Evolutionary conservation across 2,888 invertebrate species (phyloP), one percentile per base, ranked within the genome.

Genomic region (Sinotaia quadrata): DNA sequence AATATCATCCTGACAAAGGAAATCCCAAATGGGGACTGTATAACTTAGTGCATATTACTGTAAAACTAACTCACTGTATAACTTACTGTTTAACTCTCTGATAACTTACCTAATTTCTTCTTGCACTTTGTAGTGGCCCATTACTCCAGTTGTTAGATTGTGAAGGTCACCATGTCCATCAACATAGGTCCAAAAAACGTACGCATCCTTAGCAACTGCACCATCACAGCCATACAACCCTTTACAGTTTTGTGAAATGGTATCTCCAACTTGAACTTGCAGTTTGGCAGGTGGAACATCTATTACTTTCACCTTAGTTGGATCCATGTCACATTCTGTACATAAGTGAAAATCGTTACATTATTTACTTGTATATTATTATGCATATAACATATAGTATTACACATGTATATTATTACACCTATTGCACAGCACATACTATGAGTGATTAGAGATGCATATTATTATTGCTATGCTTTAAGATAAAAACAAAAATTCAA

Each of bases 181-280:
- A 24, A 37, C 12, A 21, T 41, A 54, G 8, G 37, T 31, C 63
- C 63, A 63, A 36, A 37, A 63, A 5, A 34, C 37, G 41, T 21
- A 21, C 18, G 31, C 54, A 54, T 21, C 31, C 12, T 12, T 4
- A 10, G 24, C 47, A 29, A 37, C 60, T 21, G 60, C 37, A n/a
- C 37, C 60, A n/a, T 4, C 8, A 33, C 60, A 60, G 5, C 36
- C 21, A 29, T 41, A 60, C 3, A n/a, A n/a, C 3, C 60, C 60
- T 18, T 47, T 24, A 47, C 47, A 47, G 18, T n/a, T 1, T 24
- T 47, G 47, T 24, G n/a, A 24, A 47, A 47, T 21, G 3, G 47
- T 21, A 4, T n/a, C 8, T 18, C 47, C 47, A 21, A 15, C 24
- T 18, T 47, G 1, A 8, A 47, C 47, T 47, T 47, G 47, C n/a